phyloP scores from a whole-genome alignment of 2,888 invertebrate genomes.

The Hirtodrosophila cameraria region DNA sequence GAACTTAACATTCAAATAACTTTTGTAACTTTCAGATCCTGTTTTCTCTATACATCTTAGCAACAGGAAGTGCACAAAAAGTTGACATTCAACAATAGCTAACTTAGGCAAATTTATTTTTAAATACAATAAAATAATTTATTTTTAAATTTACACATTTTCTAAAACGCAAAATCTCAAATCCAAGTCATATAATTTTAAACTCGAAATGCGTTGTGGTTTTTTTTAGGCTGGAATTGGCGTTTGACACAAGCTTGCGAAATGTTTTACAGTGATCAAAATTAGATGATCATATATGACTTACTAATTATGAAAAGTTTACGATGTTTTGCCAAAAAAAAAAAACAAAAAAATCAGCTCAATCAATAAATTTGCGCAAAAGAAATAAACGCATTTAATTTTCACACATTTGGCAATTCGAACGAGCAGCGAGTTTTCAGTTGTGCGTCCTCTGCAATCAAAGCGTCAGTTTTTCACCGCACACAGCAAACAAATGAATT shows the following conservation, averaged over 20 bases:
- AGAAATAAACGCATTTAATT: background rate
- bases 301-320: slow-evolving; percentile 62
- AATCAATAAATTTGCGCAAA: slow-evolving; percentile 4
- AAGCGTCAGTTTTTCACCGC: background rate
- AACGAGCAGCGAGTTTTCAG: slow-evolving; percentile 1
- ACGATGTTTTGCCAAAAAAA: slow-evolving; percentile 39
- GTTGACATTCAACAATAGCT: background rate
- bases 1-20: no score
- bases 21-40: no score
- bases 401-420: slow-evolving; percentile 6
- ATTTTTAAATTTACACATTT: slow-evolving; percentile 22
- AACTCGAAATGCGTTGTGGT: slow-evolving; percentile 17
- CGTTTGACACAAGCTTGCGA: slow-evolving; percentile 60
- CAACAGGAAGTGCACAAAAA: background rate
- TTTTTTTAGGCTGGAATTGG: slow-evolving; percentile 17
- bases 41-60: background rate
- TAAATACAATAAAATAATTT: no score
- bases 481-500: background rate
- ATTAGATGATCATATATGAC: slow-evolving; percentile 47
- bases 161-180: slow-evolving; percentile 31
- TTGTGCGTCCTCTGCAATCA: background rate
- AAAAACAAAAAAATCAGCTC: slow-evolving; percentile 39
- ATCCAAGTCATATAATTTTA: slow-evolving; percentile 24
- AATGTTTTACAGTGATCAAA: slow-evolving; percentile 54
- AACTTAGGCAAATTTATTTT: slow-evolving; percentile 4